phyloP scores from a whole-genome alignment of 2,113 vertebrate genomes.

The Kryptolebias marmoratus region DNA sequence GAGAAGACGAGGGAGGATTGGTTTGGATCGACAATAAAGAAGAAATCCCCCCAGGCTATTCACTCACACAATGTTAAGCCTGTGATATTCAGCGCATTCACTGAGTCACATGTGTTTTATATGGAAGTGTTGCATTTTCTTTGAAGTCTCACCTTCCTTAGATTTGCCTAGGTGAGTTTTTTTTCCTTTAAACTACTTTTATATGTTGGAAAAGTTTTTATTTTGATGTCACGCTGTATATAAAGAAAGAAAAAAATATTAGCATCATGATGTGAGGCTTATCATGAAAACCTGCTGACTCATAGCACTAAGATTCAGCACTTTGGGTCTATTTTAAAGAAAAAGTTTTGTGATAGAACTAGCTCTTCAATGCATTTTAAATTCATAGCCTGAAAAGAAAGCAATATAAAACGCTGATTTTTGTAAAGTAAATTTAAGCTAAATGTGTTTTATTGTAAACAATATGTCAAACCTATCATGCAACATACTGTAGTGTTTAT shows the following conservation, averaged over 20 bases:
- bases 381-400: neutral
- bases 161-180: slow-evolving; percentile 12
- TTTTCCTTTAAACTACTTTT: slow-evolving; percentile 1
- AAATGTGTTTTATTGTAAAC: no score
- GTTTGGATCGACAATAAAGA: slow-evolving; percentile 58
- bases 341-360: neutral
- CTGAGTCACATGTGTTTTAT: slow-evolving; percentile 13
- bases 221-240: neutral
- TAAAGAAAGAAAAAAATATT: neutral
- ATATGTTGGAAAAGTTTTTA: neutral
- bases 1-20: slow-evolving; percentile 48
- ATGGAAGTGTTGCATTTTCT: slow-evolving; percentile 15
- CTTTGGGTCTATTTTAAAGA: neutral
- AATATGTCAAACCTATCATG: no score
- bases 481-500: no score
- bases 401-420: neutral
- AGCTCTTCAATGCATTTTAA: neutral
- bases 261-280: neutral
- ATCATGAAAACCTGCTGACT: neutral
- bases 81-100: slow-evolving; percentile 31
- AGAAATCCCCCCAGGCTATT: slow-evolving; percentile 34
- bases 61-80: slow-evolving; percentile 31
- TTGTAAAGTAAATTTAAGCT: no score
- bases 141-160: slow-evolving; percentile 6
- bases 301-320: neutral